Percentiles rank a stretch among this genome's conserved stretches.
phyloP scores from a whole-genome alignment of 2,797 vertebrate genomes.

The Phalanger gymnotis region DNA sequence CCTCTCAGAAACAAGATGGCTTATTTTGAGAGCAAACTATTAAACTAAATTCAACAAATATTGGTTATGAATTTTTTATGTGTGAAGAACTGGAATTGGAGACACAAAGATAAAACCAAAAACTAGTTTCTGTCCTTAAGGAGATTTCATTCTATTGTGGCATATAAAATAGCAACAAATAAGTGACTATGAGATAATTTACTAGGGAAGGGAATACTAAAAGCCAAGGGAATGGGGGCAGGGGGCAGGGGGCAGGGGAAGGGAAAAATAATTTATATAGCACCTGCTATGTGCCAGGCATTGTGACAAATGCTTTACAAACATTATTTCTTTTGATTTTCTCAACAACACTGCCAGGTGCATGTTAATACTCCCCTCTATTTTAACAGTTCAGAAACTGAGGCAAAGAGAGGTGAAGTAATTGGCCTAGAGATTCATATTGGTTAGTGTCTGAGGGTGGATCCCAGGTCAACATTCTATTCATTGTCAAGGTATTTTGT shows the following conservation, averaged over 20 bases:
- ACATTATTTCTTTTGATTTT: background rate
- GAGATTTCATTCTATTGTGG: background rate
- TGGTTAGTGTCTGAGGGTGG: background rate
- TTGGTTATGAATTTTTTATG: background rate
- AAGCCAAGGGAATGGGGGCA: background rate
- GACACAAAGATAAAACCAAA: background rate
- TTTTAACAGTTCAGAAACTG: background rate
- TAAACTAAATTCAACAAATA: background rate
- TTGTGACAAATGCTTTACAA: background rate
- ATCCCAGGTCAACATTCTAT: background rate
- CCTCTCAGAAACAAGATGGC: background rate
- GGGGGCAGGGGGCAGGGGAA: rapidly evolving
- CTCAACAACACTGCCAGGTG: background rate
- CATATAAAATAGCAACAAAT: background rate
- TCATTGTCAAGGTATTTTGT: too few species aligned
- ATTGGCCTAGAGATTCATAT: background rate
- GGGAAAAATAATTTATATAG: background rate
- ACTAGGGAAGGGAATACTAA: background rate
- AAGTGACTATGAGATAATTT: background rate
- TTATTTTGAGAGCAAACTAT: background rate
- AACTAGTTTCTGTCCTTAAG: background rate
- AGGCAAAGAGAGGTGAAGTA: background rate
- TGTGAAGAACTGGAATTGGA: background rate
- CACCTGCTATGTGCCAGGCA: rapidly evolving
- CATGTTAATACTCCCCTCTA: background rate